Evolutionary conservation across 2,797 vertebrate genomes (phyloP), one percentile per base, ranked within the genome.

Genomic region (Chelmon rostratus): DNA sequence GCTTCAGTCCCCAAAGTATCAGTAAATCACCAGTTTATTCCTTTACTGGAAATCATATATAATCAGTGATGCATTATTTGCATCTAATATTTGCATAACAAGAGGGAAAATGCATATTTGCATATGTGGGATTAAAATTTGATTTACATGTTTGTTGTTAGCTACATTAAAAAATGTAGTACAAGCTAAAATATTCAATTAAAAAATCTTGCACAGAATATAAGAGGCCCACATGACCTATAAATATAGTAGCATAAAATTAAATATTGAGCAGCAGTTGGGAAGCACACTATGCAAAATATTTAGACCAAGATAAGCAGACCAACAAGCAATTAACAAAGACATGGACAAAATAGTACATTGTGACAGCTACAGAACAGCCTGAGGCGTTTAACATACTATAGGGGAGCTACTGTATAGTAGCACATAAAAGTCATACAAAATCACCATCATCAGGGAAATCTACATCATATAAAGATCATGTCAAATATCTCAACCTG

Each of bases 361-460:
- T 19, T 56, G 40, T 47, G 8, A 33, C 16, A 33, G 73, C 68
- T 28, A 59, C n/a, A 46, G 13, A 68, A 65, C 52, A 56, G n/a
- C 61, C 56, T 42, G 23, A 49, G 49, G 66, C 54, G 35, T 58
- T 71, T 28, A 71, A 46, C n/a, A 15, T 31, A 15, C 4, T 19
- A 19, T 56, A 37, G 52, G 28, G 35, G 12, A 57, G 61, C 8
- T 70, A 21, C 28, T 11, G 16, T 49, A 65, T 59, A 19, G 56
- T 47, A 62, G 53, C n/a, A 47, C 28, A 50, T 64, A 53, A 68
- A 73, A 75, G 61, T 67, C 33, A 44, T 23, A 23, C 19, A 52
- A 73, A 63, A 61, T 68, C 25, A 67, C 38, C 50, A 63, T 58
- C 61, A 54, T 76, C 47, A 73, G n/a, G 37, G 58, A 57, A 56